These are phyloP conservation scores for Elysia crispata DNA, from an alignment of 2,888 invertebrate genomes.

Conservation along the genomic window DNA sequence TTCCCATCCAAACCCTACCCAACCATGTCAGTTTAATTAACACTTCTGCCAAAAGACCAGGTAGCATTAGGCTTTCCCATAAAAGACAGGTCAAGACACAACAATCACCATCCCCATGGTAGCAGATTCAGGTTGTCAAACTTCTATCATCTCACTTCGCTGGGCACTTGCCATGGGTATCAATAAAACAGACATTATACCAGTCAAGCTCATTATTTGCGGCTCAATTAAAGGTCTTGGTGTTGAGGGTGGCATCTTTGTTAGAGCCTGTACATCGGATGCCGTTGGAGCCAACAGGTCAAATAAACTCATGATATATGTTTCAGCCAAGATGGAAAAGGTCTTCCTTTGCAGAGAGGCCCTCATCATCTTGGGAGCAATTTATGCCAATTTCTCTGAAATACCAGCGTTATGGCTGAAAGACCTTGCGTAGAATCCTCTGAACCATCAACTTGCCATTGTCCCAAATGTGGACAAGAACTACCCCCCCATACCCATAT, in stretches of 20 bases:
- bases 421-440: not conserved
- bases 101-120: conserved; percentile 39
- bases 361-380: too few relatives aligned
- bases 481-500: conserved; percentile 14
- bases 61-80: not conserved
- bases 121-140: conserved; percentile 55
- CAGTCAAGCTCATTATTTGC: conserved; percentile 58
- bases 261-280: not conserved
- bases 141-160: conserved; percentile 58
- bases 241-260: conserved; percentile 59
- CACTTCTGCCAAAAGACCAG: not conserved
- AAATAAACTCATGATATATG: too few relatives aligned
- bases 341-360: too few relatives aligned
- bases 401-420: not conserved
- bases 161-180: conserved; percentile 54
- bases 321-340: too few relatives aligned
- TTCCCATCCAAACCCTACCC: not conserved
- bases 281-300: not conserved
- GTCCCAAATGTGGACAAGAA: conserved; percentile 5
- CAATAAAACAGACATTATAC: conserved; percentile 55
- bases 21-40: not conserved
- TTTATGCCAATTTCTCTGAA: not conserved
- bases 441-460: too few relatives aligned
- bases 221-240: conserved; percentile 60
- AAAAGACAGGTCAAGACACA: not conserved